Evolutionary conservation across 2,797 vertebrate genomes (phyloP).

Genomic region (Sebastes umbrosus): DNA sequence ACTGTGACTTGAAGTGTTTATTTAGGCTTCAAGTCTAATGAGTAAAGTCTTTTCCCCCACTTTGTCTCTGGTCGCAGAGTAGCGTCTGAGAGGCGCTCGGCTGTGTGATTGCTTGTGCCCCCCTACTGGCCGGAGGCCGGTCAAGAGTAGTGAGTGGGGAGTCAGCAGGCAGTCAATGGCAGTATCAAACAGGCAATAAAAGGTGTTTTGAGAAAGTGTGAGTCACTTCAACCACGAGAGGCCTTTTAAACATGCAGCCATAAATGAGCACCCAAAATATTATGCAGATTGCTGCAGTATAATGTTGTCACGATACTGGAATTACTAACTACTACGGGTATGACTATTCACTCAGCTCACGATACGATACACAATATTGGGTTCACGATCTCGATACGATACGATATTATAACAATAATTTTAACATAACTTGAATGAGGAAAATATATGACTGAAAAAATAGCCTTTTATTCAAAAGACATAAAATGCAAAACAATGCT

Average conservation of each 20-base stretch:
- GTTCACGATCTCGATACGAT: no score
- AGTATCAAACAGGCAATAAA: background rate
- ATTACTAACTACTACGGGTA: no score
- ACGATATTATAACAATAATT: no score
- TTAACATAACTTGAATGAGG: no score
- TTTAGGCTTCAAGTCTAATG: no score
- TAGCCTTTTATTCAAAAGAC: no score
- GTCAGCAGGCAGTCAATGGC: background rate
- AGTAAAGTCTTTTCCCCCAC: background rate
- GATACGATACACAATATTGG: no score
- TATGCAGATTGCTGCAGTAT: background rate
- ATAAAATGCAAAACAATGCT: no score
- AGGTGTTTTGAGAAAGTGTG: background rate
- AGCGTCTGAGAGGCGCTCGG: background rate
- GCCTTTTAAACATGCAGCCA: background rate
- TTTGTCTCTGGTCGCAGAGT: background rate
- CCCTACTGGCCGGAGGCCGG: background rate
- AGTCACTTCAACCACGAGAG: background rate
- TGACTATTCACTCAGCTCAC: no score
- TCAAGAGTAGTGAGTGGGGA: background rate
- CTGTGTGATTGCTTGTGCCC: background rate
- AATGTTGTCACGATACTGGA: no score
- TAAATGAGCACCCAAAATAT: background rate
- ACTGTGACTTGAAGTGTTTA: no score
- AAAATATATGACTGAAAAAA: no score